phyloP scores from a whole-genome alignment of 2,113 vertebrate species.

The Nicator chloris region DNA sequence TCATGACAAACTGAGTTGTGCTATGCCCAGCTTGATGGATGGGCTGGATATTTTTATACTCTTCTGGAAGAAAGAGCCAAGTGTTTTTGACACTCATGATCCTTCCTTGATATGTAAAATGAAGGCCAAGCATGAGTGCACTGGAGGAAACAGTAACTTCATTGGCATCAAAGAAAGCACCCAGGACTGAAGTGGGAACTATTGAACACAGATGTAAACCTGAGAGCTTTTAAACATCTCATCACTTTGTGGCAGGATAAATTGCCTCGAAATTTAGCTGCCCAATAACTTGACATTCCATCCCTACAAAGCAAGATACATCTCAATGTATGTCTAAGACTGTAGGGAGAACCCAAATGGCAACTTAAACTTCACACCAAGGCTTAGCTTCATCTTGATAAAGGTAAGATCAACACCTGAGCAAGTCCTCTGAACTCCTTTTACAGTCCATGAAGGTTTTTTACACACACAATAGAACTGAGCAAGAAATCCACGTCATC shows the following conservation, averaged over 20 bases:
- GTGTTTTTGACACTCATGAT: neutral
- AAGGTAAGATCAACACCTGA: neutral
- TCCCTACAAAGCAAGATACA: neutral
- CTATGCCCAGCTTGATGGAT: slow-evolving; percentile 31
- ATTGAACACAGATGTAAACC: neutral
- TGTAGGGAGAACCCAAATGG: neutral
- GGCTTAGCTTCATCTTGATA: neutral
- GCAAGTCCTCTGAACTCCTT: neutral
- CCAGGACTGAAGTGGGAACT: neutral
- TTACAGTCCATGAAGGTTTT: neutral
- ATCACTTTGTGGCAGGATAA: neutral
- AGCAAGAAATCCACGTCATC: neutral
- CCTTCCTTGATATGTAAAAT: neutral
- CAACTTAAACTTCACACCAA: neutral
- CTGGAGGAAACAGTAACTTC: neutral
- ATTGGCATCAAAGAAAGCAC: neutral
- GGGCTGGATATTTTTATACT: neutral
- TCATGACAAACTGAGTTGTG: slow-evolving; percentile 59
- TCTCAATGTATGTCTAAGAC: neutral
- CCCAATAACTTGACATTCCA: neutral
- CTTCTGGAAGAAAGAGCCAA: neutral
- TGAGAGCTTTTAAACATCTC: neutral
- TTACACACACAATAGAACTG: neutral
- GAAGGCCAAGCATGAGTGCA: neutral
- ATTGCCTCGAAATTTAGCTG: neutral